Base-by-base conservation (phyloP, 2,888 invertebrate genomes). In the Mechanitis messenoides region DNA sequence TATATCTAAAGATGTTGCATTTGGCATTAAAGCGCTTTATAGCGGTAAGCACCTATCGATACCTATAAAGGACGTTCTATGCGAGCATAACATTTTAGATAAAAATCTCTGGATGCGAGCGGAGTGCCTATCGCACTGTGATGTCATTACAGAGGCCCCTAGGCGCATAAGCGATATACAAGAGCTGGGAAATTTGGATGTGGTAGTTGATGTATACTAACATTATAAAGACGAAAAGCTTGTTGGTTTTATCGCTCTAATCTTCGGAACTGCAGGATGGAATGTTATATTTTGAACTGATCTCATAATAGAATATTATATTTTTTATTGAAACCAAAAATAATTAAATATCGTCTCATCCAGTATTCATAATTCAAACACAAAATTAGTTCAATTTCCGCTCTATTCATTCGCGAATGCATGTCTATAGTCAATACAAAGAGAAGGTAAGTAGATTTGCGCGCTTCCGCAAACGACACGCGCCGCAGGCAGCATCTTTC, bases 371-470 rank as follows among this genome's bases (percentile, higher is more conserved):
- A 11, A 31, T 50, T 9, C 31, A 3, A 47, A 31, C 9, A 31
- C 50, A 31, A 31, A 11, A 50, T 50, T 50, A 31, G 50, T 50
- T 50, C 31, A 50, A 50, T 50, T 31, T 31, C 50, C 31, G 28
- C 9, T 66, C 47, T 54, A 58, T 56, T 3, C 9, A 55, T 81
- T 79, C 69, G 58, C 72, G 70, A 66, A 69, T 79, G 72, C 9
- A 1, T 63, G 76, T 62, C 70, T 72, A 77, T 78, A 83, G 81
- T 82, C 85, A 84, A 85, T 84, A 87, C 83, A 86, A 84, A 85
- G 85, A 81, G 80, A 73, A 70, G 71, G 80, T 87, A 87, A 87
- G 82, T 87, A 85, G 86, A 86, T 87, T 87, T 85, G 81, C 72
- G 65, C 72, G 67, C 68, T 66, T 71, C 72, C 74, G 71, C 78